phyloP scores from a whole-genome alignment of 2,113 vertebrate species.

The Chlamydotis undulata region DNA sequence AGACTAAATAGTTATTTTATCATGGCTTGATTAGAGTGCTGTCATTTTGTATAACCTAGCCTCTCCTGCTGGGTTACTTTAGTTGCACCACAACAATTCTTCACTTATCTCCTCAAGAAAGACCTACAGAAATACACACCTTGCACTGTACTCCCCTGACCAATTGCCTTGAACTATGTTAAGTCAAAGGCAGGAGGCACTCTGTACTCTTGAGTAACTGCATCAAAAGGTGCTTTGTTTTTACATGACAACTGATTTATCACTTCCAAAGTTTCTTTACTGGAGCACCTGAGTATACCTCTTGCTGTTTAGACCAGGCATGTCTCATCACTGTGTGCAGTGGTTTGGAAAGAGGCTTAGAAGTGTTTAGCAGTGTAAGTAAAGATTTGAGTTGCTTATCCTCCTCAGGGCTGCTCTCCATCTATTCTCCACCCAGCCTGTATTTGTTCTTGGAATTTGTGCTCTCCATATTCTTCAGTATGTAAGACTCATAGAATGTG shows the following conservation, averaged over 20 bases:
- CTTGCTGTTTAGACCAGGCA: neutral
- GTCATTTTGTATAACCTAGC: neutral
- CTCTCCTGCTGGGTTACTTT: neutral
- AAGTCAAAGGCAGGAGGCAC: neutral
- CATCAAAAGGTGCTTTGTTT: neutral
- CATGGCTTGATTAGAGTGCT: neutral
- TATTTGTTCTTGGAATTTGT: too few relatives aligned
- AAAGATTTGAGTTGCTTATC: neutral
- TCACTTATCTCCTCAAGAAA: neutral
- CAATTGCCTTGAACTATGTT: neutral
- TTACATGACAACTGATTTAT: neutral
- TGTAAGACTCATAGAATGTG: neutral
- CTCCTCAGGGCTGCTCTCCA: too few relatives aligned
- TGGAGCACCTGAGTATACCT: neutral
- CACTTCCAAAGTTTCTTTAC: neutral
- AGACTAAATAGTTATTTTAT: neutral
- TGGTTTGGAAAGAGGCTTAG: neutral
- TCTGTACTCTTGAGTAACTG: neutral
- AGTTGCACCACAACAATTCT: neutral
- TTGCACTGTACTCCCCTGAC: neutral
- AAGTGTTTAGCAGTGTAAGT: neutral
- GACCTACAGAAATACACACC: neutral
- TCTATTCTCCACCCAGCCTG: too few relatives aligned
- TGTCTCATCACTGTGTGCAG: neutral
- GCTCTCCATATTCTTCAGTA: neutral